phyloP scores from a whole-genome alignment of 2,888 invertebrate genomes.

The Pimpla rufipes region DNA sequence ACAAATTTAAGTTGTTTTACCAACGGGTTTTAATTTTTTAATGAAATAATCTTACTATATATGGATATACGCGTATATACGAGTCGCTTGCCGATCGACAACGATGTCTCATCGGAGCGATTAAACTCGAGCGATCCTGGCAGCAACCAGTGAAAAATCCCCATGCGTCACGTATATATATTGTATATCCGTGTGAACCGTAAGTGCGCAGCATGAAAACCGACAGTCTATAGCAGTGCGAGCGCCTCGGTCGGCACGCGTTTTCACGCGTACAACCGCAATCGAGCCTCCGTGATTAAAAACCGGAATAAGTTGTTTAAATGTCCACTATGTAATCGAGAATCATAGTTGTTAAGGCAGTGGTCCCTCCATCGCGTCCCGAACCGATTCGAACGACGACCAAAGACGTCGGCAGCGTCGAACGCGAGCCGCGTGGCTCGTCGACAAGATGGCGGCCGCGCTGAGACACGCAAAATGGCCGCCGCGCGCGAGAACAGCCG shows the following conservation, averaged over 20 bases:
- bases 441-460: constrained; percentile 44
- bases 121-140: constrained; percentile 46
- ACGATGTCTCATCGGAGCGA: constrained; percentile 41
- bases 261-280: constrained; percentile 82
- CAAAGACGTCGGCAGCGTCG: background rate
- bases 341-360: constrained; percentile 84
- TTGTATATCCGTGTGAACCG: constrained; percentile 83
- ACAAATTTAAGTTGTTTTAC: constrained; percentile 81
- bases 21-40: constrained; percentile 86
- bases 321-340: constrained; percentile 85
- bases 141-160: constrained; percentile 34
- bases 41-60: constrained; percentile 85
- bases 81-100: constrained; percentile 59
- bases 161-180: constrained; percentile 74
- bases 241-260: constrained; percentile 84
- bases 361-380: constrained; percentile 72
- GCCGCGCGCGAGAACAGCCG: constrained; percentile 8
- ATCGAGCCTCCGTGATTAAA: constrained; percentile 85
- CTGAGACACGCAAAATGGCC: constrained; percentile 44
- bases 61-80: constrained; percentile 70
- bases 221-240: constrained; percentile 85
- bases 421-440: background rate
- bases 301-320: constrained; percentile 86
- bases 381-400: constrained; percentile 23
- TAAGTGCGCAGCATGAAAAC: constrained; percentile 85